phyloP scores from a whole-genome alignment of 1,140 invertebrate genomes.

The Aphaenogaster rudis region DNA sequence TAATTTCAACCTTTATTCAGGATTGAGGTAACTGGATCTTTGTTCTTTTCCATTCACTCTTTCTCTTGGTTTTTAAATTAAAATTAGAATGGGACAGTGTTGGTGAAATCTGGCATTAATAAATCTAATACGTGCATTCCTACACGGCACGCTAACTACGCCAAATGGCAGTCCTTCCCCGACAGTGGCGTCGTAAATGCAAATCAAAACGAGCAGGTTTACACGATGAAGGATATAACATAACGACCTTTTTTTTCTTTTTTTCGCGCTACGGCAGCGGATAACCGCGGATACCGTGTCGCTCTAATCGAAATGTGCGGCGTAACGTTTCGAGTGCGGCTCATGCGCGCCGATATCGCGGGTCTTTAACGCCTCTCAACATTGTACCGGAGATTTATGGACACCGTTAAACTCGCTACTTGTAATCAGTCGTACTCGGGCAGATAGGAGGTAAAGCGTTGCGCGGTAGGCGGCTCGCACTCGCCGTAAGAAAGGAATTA shows the following conservation, averaged over 20 bases:
- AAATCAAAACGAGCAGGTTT: conserved; percentile 37
- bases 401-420: conserved; percentile 63
- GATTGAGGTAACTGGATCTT: neutral
- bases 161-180: neutral
- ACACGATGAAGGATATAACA: conserved; percentile 30
- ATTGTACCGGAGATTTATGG: conserved; percentile 65
- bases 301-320: conserved; percentile 11
- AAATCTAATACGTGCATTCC: conserved; percentile 14
- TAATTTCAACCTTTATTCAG: too few species aligned
- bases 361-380: conserved; percentile 64
- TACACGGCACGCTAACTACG: neutral
- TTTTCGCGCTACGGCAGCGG: neutral
- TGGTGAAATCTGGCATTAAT: conserved; percentile 1
- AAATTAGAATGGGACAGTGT: neutral
- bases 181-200: neutral
- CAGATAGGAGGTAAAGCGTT: conserved; percentile 41
- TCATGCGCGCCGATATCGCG: conserved; percentile 56
- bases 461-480: conserved; percentile 41
- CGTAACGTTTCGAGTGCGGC: conserved; percentile 41
- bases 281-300: neutral
- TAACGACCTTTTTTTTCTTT: conserved; percentile 11
- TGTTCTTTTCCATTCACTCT: neutral
- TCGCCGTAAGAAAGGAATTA: conserved; percentile 70
- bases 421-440: conserved; percentile 62
- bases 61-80: neutral